Evolutionary conservation across 2,888 invertebrate genomes (phyloP).

Genomic region (Chrysopilus asiliformis): DNA sequence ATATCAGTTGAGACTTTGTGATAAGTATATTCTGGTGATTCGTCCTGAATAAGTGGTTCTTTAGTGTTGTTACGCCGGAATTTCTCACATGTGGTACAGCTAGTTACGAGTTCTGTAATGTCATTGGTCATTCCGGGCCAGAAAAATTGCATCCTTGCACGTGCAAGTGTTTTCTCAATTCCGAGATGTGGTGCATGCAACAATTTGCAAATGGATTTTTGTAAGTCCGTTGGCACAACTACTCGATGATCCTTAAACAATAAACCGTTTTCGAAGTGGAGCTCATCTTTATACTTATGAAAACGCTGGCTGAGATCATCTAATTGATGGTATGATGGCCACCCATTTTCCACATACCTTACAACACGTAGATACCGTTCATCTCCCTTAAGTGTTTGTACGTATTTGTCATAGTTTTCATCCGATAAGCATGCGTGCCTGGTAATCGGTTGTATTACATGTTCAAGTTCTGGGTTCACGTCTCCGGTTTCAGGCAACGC

Average conservation of each 20-base stretch:
- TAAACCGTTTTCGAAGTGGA: too few relatives aligned
- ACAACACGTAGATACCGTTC: not conserved
- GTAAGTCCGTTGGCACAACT: not conserved
- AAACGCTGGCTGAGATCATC: not conserved
- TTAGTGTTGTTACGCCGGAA: conserved; percentile 14
- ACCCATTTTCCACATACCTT: not conserved
- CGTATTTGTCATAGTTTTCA: not conserved
- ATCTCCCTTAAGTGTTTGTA: not conserved
- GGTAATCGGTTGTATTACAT: not conserved
- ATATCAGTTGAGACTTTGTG: conserved; percentile 14
- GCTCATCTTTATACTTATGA: not conserved
- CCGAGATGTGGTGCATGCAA: conserved; percentile 13
- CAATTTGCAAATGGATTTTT: too few relatives aligned
- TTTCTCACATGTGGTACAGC: conserved; percentile 1
- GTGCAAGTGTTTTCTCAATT: conserved; percentile 14
- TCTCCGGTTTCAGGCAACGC: not conserved
- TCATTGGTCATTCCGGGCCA: conserved; percentile 13
- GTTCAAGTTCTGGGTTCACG: not conserved
- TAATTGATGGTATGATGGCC: not conserved
- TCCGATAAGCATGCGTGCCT: not conserved
- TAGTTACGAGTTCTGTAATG: too few relatives aligned
- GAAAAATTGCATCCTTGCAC: conserved; percentile 12
- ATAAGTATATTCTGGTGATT: conserved; percentile 14
- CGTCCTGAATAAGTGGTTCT: conserved; percentile 15
- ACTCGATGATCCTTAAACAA: not conserved